These are phyloP conservation scores for Polyploca ridens DNA, from an alignment of 2,888 invertebrate species.

Conservation along the genomic window DNA sequence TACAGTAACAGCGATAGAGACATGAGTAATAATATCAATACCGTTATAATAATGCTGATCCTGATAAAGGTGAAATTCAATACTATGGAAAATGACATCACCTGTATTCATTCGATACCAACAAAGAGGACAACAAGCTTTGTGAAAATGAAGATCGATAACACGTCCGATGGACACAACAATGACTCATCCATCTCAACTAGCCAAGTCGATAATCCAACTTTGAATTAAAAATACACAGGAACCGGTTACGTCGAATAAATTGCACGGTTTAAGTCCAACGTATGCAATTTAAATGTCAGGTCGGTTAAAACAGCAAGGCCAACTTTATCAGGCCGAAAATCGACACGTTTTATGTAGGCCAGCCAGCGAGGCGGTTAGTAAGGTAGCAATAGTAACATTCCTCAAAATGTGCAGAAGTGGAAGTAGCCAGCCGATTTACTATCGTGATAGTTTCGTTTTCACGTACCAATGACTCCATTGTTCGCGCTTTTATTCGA, in stretches of 20 bases:
- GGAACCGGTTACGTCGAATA: slow-evolving; percentile 68
- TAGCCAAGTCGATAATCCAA: slow-evolving; percentile 55
- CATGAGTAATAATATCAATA: background rate
- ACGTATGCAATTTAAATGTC: slow-evolving; percentile 76
- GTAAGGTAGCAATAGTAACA: slow-evolving; percentile 63
- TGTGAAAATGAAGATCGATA: slow-evolving; percentile 53
- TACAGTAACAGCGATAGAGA: background rate
- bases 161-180: slow-evolving; percentile 42
- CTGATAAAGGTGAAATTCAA: slow-evolving; percentile 1
- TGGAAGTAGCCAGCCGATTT: slow-evolving; percentile 60
- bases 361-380: slow-evolving; percentile 67
- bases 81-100: slow-evolving; percentile 38
- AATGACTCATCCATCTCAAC: slow-evolving; percentile 61
- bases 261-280: slow-evolving; percentile 67
- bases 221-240: slow-evolving; percentile 66
- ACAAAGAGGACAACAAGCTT: slow-evolving; percentile 29
- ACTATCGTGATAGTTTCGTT: slow-evolving; percentile 76
- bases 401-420: slow-evolving; percentile 65
- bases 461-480: slow-evolving; percentile 73
- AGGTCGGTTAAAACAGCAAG: slow-evolving; percentile 69
- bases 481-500: slow-evolving; percentile 66
- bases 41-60: background rate
- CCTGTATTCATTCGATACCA: slow-evolving; percentile 42
- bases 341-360: slow-evolving; percentile 78
- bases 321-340: slow-evolving; percentile 74